A percentile compares a stretch with the other conserved stretches of the same genome.
These are phyloP conservation scores for Pan troglodytes DNA, from an alignment of 2,113 vertebrate genomes.

Conservation along the genomic window DNA sequence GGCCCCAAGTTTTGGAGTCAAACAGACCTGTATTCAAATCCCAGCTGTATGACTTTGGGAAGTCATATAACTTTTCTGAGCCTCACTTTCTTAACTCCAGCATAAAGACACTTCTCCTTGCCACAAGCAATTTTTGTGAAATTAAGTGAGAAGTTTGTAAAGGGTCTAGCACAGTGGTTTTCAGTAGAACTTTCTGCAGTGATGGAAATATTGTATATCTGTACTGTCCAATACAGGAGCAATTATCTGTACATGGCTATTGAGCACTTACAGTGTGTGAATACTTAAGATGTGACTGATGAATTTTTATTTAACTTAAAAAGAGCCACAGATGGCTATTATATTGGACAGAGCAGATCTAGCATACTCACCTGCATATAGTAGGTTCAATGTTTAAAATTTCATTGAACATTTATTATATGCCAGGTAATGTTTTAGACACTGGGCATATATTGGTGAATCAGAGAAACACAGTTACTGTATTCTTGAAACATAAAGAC, in stretches of 20 bases:
- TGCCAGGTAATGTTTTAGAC: background rate
- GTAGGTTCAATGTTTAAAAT: background rate
- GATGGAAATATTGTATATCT: background rate
- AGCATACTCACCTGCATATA: background rate
- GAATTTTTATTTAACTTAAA: constrained; percentile 38
- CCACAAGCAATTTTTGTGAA: background rate
- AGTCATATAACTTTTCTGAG: background rate
- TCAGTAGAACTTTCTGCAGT: background rate
- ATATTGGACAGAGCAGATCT: background rate
- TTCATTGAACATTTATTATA: background rate
- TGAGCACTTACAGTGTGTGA: background rate
- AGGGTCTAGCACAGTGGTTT: background rate
- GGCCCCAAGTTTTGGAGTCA: background rate
- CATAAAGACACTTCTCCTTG: background rate
- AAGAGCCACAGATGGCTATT: background rate
- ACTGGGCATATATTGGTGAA: background rate
- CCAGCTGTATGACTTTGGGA: background rate
- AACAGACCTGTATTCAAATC: background rate
- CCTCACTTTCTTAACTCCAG: background rate
- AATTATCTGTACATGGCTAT: background rate
- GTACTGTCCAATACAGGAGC: background rate
- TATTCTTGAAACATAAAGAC: background rate
- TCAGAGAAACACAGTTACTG: background rate
- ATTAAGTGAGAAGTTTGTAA: background rate
- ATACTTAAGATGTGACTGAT: background rate